Evolutionary conservation across 92 coral and sea anemone species (phyloP).

Genomic region (Heliopora coerulea): DNA sequence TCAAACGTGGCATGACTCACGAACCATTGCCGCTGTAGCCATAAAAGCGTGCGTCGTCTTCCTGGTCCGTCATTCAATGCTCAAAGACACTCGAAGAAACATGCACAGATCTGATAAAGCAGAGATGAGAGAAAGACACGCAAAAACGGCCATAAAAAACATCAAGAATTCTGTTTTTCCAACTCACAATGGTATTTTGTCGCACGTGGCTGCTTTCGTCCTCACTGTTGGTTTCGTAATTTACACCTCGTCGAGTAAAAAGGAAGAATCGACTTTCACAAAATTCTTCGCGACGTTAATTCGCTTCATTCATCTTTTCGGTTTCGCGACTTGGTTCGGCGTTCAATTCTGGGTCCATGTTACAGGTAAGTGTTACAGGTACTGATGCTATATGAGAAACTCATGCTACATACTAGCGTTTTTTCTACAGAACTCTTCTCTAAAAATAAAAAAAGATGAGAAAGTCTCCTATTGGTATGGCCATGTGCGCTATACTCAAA

Average conservation of each 20-base stretch:
- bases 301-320: conserved; percentile 19
- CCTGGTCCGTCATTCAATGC: too few relatives aligned
- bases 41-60: too few relatives aligned
- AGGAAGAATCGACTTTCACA: not conserved
- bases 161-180: conserved; percentile 18
- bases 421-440: too few relatives aligned
- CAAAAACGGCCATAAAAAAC: not conserved
- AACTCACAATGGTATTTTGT: conserved; percentile 34
- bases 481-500: too few relatives aligned
- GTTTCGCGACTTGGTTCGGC: conserved; percentile 39
- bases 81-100: too few relatives aligned
- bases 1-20: too few relatives aligned
- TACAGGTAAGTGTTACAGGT: conserved; percentile 32
- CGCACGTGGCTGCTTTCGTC: conserved; percentile 36
- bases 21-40: too few relatives aligned
- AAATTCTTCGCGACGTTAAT: not conserved
- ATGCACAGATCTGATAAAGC: too few relatives aligned
- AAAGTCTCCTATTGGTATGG: too few relatives aligned
- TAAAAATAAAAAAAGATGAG: too few relatives aligned
- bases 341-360: conserved; percentile 38
- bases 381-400: too few relatives aligned
- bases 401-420: too few relatives aligned
- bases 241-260: conserved; percentile 14
- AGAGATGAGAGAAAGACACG: not conserved
- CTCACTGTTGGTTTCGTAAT: conserved; percentile 31